Percentiles rank a stretch among this genome's conserved stretches.
phyloP scores from a whole-genome alignment of 2,113 vertebrate species.

The Cololabis saira region DNA sequence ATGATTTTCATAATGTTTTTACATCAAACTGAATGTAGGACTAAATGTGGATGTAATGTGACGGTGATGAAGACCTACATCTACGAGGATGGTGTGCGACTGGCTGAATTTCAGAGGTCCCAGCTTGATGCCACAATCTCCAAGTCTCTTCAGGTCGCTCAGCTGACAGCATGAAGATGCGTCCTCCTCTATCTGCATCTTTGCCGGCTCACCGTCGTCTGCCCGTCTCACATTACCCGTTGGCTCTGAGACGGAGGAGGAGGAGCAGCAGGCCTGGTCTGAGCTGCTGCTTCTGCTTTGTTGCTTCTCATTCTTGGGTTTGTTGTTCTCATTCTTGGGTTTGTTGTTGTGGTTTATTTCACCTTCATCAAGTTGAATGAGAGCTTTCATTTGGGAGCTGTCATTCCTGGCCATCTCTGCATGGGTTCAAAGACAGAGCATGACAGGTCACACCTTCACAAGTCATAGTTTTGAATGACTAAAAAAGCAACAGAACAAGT shows the following conservation, averaged over 20 bases:
- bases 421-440: background rate
- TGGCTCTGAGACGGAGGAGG: background rate
- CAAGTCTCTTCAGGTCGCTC: slow-evolving; percentile 17
- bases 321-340: too few species aligned
- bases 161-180: background rate
- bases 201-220: accelerated
- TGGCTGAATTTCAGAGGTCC: accelerated
- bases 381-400: slow-evolving; percentile 12
- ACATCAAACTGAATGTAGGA: too few species aligned
- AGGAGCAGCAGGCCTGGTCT: background rate
- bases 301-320: background rate
- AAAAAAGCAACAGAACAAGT: background rate
- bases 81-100: slow-evolving; percentile 60
- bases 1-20: background rate
- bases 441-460: background rate
- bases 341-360: accelerated
- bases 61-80: slow-evolving; percentile 59
- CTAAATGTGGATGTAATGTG: too few species aligned
- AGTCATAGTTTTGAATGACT: background rate
- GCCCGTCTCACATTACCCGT: accelerated
- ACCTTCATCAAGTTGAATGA: background rate
- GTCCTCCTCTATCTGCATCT: accelerated
- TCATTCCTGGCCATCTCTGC: slow-evolving; percentile 32
- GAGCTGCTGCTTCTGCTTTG: accelerated
- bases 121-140: background rate